Evolutionary conservation across 2,797 vertebrate species (phyloP).

Genomic region (Pipistrellus pygmaeus): DNA sequence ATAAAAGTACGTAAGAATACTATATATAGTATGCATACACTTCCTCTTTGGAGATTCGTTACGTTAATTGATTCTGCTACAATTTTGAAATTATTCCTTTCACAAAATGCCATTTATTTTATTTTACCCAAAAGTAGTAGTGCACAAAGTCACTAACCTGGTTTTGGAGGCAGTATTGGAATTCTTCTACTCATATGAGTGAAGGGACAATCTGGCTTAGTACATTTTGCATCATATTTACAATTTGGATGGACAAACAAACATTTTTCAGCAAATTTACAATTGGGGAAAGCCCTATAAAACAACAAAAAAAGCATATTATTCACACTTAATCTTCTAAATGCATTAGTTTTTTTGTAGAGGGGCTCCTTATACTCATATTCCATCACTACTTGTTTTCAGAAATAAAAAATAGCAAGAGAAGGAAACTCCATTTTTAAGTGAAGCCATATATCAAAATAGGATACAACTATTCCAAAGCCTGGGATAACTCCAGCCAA

Average conservation of each 20-base stretch:
- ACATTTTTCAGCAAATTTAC: constrained; percentile 98
- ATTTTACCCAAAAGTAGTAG: not conserved
- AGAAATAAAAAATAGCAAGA: constrained; percentile 1
- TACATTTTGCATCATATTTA: constrained; percentile 97
- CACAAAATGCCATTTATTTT: not conserved
- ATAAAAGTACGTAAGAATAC: not conserved
- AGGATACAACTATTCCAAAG: not conserved
- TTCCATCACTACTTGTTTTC: not conserved
- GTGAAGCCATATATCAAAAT: not conserved
- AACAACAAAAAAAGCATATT: constrained; percentile 37
- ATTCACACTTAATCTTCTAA: constrained; percentile 33
- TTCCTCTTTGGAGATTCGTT: not conserved
- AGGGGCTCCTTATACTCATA: not conserved
- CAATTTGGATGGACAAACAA: constrained; percentile 99
- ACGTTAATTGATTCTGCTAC: not conserved
- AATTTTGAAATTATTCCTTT: not conserved
- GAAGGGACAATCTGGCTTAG: constrained; percentile 96
- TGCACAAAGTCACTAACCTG: constrained; percentile 84
- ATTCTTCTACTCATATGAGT: constrained; percentile 93
- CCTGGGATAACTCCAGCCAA: not conserved
- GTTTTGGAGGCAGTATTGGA: constrained; percentile 85
- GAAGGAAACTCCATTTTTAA: constrained; percentile 30
- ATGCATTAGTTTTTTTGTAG: not conserved
- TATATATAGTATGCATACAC: not conserved
- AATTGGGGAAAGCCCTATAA: constrained; percentile 95